phyloP scores from a whole-genome alignment of 1,140 invertebrate genomes.

The Notospermus geniculatus region DNA sequence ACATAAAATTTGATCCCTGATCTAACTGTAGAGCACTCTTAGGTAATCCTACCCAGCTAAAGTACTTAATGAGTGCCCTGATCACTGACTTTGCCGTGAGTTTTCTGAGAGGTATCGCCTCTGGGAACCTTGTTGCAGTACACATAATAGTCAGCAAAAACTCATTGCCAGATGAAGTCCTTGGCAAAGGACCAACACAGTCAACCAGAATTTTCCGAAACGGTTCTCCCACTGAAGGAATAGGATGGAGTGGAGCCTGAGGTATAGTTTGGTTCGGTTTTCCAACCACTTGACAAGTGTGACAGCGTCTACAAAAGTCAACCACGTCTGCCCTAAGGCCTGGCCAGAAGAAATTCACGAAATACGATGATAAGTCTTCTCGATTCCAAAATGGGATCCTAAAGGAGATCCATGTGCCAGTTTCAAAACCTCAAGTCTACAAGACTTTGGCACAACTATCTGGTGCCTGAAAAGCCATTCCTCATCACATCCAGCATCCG shows the following conservation, averaged over 20 bases:
- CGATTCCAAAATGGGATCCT: constrained; percentile 12
- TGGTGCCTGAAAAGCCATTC: constrained; percentile 15
- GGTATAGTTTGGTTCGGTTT: constrained; percentile 11
- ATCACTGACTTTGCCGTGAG: too few species aligned
- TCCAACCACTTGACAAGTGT: constrained; percentile 17
- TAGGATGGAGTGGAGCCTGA: constrained; percentile 5
- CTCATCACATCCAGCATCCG: constrained; percentile 17
- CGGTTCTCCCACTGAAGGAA: constrained; percentile 14
- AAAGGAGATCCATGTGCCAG: constrained; percentile 8
- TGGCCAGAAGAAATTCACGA: constrained; percentile 14
- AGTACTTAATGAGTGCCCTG: constrained; percentile 16
- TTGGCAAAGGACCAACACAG: constrained; percentile 17
- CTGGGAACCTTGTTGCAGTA: constrained; percentile 16
- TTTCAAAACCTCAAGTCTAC: constrained; percentile 15
- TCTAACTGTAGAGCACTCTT: constrained; percentile 9
- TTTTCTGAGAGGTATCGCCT: constrained; percentile 18
- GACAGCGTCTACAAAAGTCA: constrained; percentile 11
- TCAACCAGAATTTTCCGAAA: constrained; percentile 12
- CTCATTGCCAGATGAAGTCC: constrained; percentile 11
- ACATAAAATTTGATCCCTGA: constrained; percentile 23
- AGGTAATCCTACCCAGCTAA: constrained; percentile 14
- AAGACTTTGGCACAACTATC: constrained; percentile 17
- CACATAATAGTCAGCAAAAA: constrained; percentile 17
- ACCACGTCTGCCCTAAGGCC: constrained; percentile 1
- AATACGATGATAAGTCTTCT: constrained; percentile 14